A percentile compares a stretch with the other conserved stretches of the same genome.
Evolutionary conservation across 2,113 vertebrate genomes (phyloP).

Genomic region (Leptocoma aspasia): DNA sequence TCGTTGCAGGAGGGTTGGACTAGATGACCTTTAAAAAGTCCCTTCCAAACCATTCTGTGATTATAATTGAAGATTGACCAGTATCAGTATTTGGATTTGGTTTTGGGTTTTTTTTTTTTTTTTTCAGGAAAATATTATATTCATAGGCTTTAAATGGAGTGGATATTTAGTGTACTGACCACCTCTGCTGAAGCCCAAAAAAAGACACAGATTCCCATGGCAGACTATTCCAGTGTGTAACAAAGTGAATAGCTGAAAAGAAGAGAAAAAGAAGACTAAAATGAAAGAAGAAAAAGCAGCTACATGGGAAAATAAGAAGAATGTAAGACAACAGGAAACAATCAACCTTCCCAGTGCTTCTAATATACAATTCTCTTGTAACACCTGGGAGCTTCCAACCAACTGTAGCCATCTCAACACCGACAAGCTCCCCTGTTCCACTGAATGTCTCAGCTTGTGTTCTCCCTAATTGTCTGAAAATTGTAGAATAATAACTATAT

Average conservation of each 20-base stretch:
- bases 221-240: neutral
- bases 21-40: neutral
- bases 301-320: neutral
- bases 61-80: neutral
- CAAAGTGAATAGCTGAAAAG: neutral
- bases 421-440: neutral
- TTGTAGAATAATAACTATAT: neutral
- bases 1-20: neutral
- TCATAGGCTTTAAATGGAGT: neutral
- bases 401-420: accelerated
- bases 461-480: neutral
- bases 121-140: neutral
- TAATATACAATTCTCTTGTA: neutral
- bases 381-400: neutral
- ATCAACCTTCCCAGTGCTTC: neutral
- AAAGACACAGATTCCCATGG: neutral
- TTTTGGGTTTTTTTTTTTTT: neutral
- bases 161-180: neutral
- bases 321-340: neutral
- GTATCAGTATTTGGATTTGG: neutral
- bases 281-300: neutral
- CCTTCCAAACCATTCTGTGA: neutral
- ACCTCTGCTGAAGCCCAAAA: neutral
- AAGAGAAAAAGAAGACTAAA: neutral
- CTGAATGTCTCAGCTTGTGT: neutral